Conservation (phyloP, 1,140 invertebrate species). For the Drosophila bipectinata region DNA sequence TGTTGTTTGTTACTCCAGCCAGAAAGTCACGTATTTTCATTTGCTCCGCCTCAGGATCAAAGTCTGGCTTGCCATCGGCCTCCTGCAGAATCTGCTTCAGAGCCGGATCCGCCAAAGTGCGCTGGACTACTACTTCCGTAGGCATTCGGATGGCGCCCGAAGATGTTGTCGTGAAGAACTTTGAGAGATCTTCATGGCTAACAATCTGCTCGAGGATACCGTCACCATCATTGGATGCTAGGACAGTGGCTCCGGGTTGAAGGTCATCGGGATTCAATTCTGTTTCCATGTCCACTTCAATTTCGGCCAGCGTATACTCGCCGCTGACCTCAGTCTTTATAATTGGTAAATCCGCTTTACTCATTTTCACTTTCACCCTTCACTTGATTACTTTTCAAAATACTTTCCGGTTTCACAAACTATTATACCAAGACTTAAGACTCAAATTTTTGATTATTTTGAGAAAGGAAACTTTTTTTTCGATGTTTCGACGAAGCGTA, state of each 20-base stretch:
- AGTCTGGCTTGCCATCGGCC: slow-evolving; percentile 48
- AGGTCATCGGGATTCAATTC: slow-evolving; percentile 28
- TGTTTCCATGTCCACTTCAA: slow-evolving; percentile 44
- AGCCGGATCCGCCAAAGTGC: slow-evolving; percentile 59
- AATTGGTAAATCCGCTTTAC: background rate
- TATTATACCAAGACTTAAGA: background rate
- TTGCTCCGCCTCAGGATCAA: slow-evolving; percentile 66
- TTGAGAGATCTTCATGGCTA: slow-evolving; percentile 41
- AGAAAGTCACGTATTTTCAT: slow-evolving; percentile 69
- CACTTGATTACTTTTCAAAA: background rate
- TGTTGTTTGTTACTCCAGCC: slow-evolving; percentile 41
- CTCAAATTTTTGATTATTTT: background rate
- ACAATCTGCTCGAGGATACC: slow-evolving; percentile 22
- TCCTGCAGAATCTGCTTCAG: slow-evolving; percentile 62
- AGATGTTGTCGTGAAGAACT: slow-evolving; percentile 29
- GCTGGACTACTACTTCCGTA: slow-evolving; percentile 54
- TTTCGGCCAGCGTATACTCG: slow-evolving; percentile 56
- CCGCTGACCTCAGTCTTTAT: slow-evolving; percentile 9
- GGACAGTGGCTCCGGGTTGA: slow-evolving; percentile 52
- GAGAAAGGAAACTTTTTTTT: background rate
- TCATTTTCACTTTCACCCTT: slow-evolving; percentile 1
- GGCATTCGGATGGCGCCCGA: slow-evolving; percentile 26
- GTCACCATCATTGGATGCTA: slow-evolving; percentile 46
- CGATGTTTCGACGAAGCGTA: slow-evolving; percentile 7
- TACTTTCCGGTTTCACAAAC: background rate